Evolutionary conservation across 2,113 vertebrate genomes (phyloP), one percentile per base, ranked within the genome.

Genomic region (Scytalopus superciliaris): DNA sequence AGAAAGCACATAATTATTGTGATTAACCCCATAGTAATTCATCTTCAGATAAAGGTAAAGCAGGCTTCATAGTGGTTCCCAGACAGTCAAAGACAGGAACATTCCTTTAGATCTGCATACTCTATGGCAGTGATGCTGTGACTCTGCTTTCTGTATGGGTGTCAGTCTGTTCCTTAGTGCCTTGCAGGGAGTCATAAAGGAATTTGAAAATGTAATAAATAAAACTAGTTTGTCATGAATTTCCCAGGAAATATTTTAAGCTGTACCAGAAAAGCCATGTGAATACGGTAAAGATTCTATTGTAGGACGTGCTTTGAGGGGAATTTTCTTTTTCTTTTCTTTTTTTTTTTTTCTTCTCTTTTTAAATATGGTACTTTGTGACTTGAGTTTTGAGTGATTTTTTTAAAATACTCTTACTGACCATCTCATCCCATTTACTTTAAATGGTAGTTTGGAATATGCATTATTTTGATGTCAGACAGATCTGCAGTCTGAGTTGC

Each of bases 1-100:
- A 95, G 78, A 90, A 92, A 80, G 72, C 50, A 49, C 45, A 27
- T 94, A 69, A 88, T 93, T 92, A 59, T 67, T 76, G 67, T 81
- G 74, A 80, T 92, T 93, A 88, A 77, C 80, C 30, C 57, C 59
- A 42, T 75, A 90, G 67, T 45, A 73, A 55, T 93, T 96, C 66
- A 72, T 78, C 81, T 89, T 92, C 53, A 73, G 66, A 50, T 68
- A 50, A 91, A 85, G 62, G 18, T 87, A 73, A 91, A 95, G 45
- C 53, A 60, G 50, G 40, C 28, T 92, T 80, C 59, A 19, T 30
- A 22, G 68, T 47, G 35, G 9, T 40, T 80, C 75, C 37, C 45
- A 76, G 78, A 15, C n/a, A 73, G 74, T 45, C 8, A 2, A 5
- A 7, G 78, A 53, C 45, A 76, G 35, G 37, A 90, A 8, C 37